A percentile compares a stretch with the other conserved stretches of the same genome.
Evolutionary conservation across 2,113 vertebrate species (phyloP).

Genomic region (Epinephelus lanceolatus): DNA sequence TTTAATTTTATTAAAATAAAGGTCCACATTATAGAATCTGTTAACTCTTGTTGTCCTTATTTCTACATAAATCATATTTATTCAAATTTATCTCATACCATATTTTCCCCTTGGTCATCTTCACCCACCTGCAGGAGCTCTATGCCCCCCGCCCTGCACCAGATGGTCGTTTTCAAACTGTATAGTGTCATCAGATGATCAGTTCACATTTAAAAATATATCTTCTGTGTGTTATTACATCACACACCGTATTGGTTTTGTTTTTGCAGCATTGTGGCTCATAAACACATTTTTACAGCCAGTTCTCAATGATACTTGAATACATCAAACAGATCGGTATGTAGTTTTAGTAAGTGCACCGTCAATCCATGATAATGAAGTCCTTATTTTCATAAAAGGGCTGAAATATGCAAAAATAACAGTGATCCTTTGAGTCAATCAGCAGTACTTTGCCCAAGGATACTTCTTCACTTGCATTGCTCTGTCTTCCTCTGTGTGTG

Average conservation of each 20-base stretch:
- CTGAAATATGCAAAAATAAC: not conserved
- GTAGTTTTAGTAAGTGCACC: not conserved
- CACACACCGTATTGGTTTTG: not conserved
- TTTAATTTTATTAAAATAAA: no score
- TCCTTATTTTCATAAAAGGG: not conserved
- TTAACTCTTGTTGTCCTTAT: no score
- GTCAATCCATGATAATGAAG: not conserved
- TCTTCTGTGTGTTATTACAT: not conserved
- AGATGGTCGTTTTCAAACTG: not conserved
- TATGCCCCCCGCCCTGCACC: no score
- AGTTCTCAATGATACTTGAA: not conserved
- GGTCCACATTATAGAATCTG: no score
- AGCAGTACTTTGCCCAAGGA: conserved; percentile 18
- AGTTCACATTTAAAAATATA: not conserved
- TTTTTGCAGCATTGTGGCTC: not conserved
- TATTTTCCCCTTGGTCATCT: no score
- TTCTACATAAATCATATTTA: no score
- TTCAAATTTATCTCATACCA: no score
- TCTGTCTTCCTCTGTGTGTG: not conserved
- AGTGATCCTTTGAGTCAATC: not conserved
- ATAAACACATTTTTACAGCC: not conserved
- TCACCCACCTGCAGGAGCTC: no score
- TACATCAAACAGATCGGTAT: not conserved
- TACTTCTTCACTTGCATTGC: conserved; percentile 17
- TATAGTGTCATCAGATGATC: not conserved